Base-by-base conservation (phyloP, 2,113 vertebrate species). In the Lepus americanus region DNA sequence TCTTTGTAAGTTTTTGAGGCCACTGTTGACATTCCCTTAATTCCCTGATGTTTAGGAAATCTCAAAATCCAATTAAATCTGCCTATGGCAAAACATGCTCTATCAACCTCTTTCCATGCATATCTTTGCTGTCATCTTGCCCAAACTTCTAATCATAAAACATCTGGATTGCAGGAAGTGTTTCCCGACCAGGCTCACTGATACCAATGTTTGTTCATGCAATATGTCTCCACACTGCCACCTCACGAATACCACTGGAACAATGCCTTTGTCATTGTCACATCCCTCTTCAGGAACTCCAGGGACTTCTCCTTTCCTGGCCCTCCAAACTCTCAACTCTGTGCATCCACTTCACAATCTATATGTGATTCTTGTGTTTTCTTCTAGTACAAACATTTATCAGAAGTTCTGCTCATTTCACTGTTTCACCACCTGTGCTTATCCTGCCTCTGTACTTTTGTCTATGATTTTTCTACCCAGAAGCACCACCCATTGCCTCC, bases 21-120 rank as follows among this genome's bases (percentile, higher is more conserved):
- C n/a, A 16, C 72, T 81, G 33, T 61, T 96, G 84, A 77, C 29
- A 74, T 76, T 95, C 11, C 13, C 73, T 13, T 53, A 39, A 49
- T 73, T 91, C 27, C 9, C 49, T 87, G 77, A 94, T 53, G 81
- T 82, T 84, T 85, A 90, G 11, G 61, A 72, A 90, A 33, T 80
- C 67, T 81, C 63, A 81, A 59, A 82, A 81, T 2, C 55, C 69
- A 87, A 79, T 76, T 67, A 74, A 87, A 84, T 44, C n/a, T 88
- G 25, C 33, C 49, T 17, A 33, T 29, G 79, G 19, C 61, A 72
- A 36, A 67, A 20, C 9, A 67, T 44, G 25, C 36, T 55, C 59
- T 39, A 67, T 33, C 14, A 64, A 25, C 27, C 1, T 7, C 31
- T 83, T 53, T 95, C 66, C 67, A 61, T 63, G 72, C 12, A 29